Conservation (phyloP, 1,140 invertebrate species). For the Drosophila parabipectinata region DNA sequence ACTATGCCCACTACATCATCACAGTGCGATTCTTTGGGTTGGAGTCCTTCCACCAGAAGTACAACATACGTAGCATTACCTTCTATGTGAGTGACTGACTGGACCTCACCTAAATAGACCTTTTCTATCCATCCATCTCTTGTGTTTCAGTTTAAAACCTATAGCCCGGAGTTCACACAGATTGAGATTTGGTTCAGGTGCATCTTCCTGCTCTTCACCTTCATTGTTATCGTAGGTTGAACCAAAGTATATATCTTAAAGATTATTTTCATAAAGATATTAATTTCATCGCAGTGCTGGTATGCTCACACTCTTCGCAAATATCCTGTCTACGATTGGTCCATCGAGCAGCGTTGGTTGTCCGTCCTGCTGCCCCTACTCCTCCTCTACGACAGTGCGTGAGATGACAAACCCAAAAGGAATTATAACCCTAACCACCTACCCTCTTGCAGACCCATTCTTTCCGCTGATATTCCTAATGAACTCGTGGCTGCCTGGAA, state of each 20-base stretch:
- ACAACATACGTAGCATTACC: conserved; percentile 92
- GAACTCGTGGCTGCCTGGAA: conserved; percentile 95
- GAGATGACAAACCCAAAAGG: conserved; percentile 67
- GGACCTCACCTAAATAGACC: too few species aligned
- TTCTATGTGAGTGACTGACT: conserved; percentile 92
- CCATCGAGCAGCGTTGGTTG: conserved; percentile 99
- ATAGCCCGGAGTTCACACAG: conserved; percentile 97
- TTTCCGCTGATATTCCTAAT: conserved; percentile 96
- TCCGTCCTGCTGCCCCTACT: conserved; percentile 94
- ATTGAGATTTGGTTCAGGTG: conserved; percentile 98
- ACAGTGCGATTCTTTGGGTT: conserved; percentile 93
- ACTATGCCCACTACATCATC: conserved; percentile 94
- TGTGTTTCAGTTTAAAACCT: conserved; percentile 93
- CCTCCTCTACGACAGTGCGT: conserved; percentile 94
- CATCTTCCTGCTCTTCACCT: conserved; percentile 94
- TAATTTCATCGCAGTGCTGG: conserved; percentile 89
- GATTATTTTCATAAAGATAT: neutral
- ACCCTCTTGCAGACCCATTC: conserved; percentile 90
- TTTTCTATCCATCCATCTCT: too few species aligned
- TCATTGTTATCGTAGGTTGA: conserved; percentile 93
- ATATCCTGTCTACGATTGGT: conserved; percentile 96
- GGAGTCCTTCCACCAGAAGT: conserved; percentile 92
- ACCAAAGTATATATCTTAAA: neutral
- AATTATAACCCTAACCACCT: neutral
- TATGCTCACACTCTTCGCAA: conserved; percentile 94